Conservation (phyloP, 2,888 invertebrate species). For the Julus scanicus region DNA sequence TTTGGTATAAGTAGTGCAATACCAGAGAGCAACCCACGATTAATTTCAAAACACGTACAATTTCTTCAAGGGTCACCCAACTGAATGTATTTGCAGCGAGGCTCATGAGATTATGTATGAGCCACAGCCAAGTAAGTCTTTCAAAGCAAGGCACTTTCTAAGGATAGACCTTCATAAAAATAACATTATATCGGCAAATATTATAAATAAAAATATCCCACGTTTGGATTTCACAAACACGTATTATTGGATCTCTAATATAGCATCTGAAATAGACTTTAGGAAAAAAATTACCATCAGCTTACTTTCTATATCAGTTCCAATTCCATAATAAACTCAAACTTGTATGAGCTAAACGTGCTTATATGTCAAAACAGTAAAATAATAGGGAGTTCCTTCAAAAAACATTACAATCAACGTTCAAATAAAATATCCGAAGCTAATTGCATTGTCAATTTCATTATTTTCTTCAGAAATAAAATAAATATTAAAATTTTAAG, state of each 20-base stretch:
- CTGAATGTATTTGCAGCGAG: not conserved
- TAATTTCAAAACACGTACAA: constrained; percentile 34
- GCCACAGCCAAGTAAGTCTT: not conserved
- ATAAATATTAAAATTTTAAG: too few relatives aligned
- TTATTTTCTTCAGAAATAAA: too few relatives aligned
- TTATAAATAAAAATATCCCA: not conserved
- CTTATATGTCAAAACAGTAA: not conserved
- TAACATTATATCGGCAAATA: not conserved
- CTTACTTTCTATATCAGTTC: not conserved
- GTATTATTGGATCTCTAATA: constrained; percentile 18
- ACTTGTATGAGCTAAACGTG: not conserved
- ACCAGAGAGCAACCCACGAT: not conserved
- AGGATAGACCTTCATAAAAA: not conserved
- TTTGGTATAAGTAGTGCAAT: not conserved
- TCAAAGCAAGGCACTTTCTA: not conserved
- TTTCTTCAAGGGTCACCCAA: not conserved
- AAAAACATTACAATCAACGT: not conserved
- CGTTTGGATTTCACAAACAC: not conserved
- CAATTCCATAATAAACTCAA: not conserved
- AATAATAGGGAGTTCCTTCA: not conserved
- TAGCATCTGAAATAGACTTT: not conserved
- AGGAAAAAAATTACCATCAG: not conserved
- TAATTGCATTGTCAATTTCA: too few relatives aligned
- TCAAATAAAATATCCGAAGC: too few relatives aligned
- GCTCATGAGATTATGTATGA: constrained; percentile 1